Conservation (phyloP, 2,113 vertebrate species). For the Noctilio leporinus region DNA sequence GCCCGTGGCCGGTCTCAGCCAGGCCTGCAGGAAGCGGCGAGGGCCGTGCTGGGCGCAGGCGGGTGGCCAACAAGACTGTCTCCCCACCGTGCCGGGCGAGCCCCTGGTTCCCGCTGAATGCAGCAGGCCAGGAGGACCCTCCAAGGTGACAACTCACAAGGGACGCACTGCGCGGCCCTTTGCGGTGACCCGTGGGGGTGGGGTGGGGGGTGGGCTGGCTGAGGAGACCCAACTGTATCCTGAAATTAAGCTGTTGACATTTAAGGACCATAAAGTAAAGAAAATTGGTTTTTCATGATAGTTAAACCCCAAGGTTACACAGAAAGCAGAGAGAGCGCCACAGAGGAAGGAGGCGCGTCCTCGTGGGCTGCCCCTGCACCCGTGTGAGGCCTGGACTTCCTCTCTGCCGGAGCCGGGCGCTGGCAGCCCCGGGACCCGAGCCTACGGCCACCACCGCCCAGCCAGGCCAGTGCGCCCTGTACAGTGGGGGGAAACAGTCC, state of each 20-base stretch:
- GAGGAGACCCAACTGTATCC: background rate
- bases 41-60: accelerated
- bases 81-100: background rate
- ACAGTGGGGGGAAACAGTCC: background rate
- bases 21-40: accelerated
- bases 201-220: background rate
- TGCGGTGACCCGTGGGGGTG: accelerated
- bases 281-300: constrained; percentile 48
- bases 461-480: no score
- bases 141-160: accelerated
- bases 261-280: background rate
- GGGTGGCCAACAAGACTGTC: accelerated
- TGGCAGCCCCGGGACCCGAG: background rate
- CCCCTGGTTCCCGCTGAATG: accelerated
- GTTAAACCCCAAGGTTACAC: background rate
- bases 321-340: accelerated
- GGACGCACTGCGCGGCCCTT: accelerated
- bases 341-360: accelerated
- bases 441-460: background rate
- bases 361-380: accelerated
- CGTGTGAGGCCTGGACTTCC: background rate
- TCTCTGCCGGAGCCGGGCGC: background rate
- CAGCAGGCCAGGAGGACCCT: no score
- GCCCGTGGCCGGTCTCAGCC: accelerated
- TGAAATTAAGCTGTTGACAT: background rate